phyloP scores from a whole-genome alignment of 2,888 invertebrate species.

The Dryobotodes eremita region DNA sequence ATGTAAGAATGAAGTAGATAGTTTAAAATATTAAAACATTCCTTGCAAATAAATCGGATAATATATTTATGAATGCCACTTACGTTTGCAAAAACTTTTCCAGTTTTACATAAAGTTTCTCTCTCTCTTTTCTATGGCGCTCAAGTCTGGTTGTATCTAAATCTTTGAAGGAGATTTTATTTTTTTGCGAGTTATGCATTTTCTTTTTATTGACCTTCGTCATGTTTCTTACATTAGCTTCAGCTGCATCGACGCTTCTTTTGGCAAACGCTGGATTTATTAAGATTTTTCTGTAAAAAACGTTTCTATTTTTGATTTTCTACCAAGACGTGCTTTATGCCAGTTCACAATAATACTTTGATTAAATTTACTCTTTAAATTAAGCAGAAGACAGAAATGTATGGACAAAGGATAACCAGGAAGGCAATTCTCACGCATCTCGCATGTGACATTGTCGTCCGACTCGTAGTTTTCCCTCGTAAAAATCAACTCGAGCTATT shows the following conservation, averaged over 20 bases:
- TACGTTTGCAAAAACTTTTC: conserved; percentile 92
- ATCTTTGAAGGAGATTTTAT: conserved; percentile 73
- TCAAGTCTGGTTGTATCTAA: conserved; percentile 80
- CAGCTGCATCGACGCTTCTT: conserved; percentile 78
- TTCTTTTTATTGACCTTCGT: conserved; percentile 71
- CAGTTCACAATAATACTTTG: not conserved
- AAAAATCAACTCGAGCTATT: too few species aligned
- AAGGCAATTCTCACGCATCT: too few species aligned
- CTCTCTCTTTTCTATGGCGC: conserved; percentile 91
- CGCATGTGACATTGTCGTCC: too few species aligned
- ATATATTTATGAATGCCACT: conserved; percentile 78
- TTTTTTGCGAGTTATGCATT: conserved; percentile 81
- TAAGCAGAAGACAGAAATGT: not conserved
- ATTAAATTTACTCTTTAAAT: too few species aligned
- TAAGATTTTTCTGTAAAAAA: conserved; percentile 78
- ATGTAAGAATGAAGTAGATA: conserved; percentile 11
- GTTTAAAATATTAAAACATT: conserved; percentile 42
- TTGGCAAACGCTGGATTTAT: conserved; percentile 88
- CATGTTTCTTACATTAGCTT: conserved; percentile 43
- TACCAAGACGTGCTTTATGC: not conserved
- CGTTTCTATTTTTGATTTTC: not conserved
- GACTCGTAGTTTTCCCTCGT: too few species aligned
- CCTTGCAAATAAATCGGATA: conserved; percentile 45
- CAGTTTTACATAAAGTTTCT: conserved; percentile 91
- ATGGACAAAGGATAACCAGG: not conserved